Conservation (phyloP, 1,140 invertebrate species). For the Aphelinus certus region DNA sequence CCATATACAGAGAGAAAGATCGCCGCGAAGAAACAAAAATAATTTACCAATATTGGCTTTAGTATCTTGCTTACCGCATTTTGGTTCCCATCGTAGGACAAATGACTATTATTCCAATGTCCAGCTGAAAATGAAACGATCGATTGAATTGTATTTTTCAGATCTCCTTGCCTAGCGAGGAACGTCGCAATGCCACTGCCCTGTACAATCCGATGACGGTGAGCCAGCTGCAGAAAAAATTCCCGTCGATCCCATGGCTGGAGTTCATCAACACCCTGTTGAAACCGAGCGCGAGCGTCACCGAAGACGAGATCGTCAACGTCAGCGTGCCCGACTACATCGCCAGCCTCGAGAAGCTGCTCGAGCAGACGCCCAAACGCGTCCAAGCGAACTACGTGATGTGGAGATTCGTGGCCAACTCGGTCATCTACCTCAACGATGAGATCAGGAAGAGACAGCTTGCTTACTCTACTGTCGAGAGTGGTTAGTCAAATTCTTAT, state of each 20-base stretch:
- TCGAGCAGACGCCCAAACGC: slow-evolving; percentile 70
- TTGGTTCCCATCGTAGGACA: background rate
- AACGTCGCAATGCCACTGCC: slow-evolving; percentile 88
- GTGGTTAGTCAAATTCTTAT: slow-evolving; percentile 63
- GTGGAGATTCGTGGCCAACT: slow-evolving; percentile 78
- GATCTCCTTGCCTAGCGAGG: slow-evolving; percentile 90
- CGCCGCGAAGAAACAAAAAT: too few relatives aligned
- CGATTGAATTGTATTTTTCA: slow-evolving; percentile 52
- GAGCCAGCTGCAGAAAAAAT: slow-evolving; percentile 76
- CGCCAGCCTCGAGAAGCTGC: slow-evolving; percentile 71
- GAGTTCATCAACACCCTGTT: slow-evolving; percentile 84
- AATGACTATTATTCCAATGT: background rate
- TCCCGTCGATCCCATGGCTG: slow-evolving; percentile 81
- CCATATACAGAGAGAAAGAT: too few relatives aligned
- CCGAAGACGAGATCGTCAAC: slow-evolving; percentile 78
- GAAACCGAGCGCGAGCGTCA: slow-evolving; percentile 69
- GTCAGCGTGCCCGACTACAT: slow-evolving; percentile 84
- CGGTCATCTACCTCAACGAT: slow-evolving; percentile 80
- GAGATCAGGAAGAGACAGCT: slow-evolving; percentile 77
- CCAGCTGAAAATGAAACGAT: too few relatives aligned
- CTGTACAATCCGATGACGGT: slow-evolving; percentile 92
- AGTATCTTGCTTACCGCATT: too few relatives aligned
- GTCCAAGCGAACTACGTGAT: slow-evolving; percentile 74
- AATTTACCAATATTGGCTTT: too few relatives aligned
- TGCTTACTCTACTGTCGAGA: slow-evolving; percentile 77